phyloP scores from a whole-genome alignment of 2,888 invertebrate species.

The Gisinianus flammeolus region DNA sequence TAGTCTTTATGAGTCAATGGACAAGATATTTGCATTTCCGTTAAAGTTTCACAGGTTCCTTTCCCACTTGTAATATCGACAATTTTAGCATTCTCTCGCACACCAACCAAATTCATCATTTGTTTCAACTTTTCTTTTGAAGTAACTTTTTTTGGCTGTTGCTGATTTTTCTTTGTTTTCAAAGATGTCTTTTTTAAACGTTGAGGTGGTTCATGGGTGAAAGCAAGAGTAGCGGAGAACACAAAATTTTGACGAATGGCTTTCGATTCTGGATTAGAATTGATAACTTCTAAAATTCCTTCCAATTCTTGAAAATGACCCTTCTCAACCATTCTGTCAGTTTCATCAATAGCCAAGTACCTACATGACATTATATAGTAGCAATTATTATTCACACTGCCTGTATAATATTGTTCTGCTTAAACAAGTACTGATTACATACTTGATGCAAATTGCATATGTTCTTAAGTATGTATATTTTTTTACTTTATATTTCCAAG shows the following conservation, averaged over 20 bases:
- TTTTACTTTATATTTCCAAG: conserved; percentile 72
- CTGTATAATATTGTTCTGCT: no score
- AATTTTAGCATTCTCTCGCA: conserved; percentile 78
- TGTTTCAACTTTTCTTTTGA: conserved; percentile 77
- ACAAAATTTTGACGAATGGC: conserved; percentile 86
- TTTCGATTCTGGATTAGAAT: conserved; percentile 69
- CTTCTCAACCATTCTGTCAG: conserved; percentile 96
- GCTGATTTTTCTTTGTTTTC: conserved; percentile 62
- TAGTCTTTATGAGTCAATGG: conserved; percentile 84
- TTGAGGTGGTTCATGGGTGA: conserved; percentile 82
- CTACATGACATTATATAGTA: conserved; percentile 67
- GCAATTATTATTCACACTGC: no score
- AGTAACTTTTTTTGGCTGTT: conserved; percentile 65
- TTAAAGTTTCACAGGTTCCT: conserved; percentile 81
- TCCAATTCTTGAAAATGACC: conserved; percentile 94
- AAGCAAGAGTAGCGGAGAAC: conserved; percentile 94
- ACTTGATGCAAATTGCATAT: no score
- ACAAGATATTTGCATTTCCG: conserved; percentile 83
- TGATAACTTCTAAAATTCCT: conserved; percentile 78
- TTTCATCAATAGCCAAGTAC: conserved; percentile 95
- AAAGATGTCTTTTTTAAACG: conserved; percentile 43
- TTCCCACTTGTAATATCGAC: conserved; percentile 81
- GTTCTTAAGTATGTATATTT: neutral
- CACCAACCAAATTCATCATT: conserved; percentile 79
- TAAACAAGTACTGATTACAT: no score